Evolutionary conservation across 2,113 vertebrate species (phyloP), one percentile per base, ranked within the genome.

Genomic region (Oostethus manadensis): DNA sequence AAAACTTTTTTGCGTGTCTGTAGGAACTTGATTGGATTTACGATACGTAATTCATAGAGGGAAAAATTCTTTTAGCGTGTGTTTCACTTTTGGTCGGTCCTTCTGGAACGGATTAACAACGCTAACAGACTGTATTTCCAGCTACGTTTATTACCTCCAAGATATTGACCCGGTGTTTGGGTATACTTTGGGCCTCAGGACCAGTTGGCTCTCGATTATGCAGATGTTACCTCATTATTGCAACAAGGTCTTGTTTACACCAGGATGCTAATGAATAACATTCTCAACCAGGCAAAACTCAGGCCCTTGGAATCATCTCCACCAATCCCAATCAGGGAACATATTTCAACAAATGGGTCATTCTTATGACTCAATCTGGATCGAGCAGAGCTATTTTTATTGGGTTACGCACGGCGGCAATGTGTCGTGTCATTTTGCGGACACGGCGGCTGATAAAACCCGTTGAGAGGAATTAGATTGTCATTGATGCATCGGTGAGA

Each of bases 361-460:
- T n/a, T 67, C 64, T 64, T 65, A 64, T 87, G 88, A 87, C 87
- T 88, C 88, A 86, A 90, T 91, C 87, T 84, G 86, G 84, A 86
- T 81, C 80, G 87, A 90, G 81, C 84, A 66, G 82, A 83, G 82
- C 73, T 60, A 62, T 56, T 56, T 63, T 89, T 88, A 91, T 90
- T 89, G 74, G 83, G 87, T 91, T 90, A 90, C 60, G 40, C 61
- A 5, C 74, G 67, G 81, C 80, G 63, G 81, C 87, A 85, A 90
- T 90, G 88, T 88, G 87, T 91, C 89, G 90, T 90, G 87, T 90
- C 87, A 90, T 86, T 90, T 91, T 87, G 84, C 76, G 22, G 74
- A 81, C 88, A 87, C 87, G 82, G 78, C 63, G 66, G 74, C 82
- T 78, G 82, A 88, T 89, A 85, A 84, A 86, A 86, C 78, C 80